Evolutionary conservation across 2,797 vertebrate genomes (phyloP), one percentile per base, ranked within the genome.

Genomic region (Anguilla marmorata): DNA sequence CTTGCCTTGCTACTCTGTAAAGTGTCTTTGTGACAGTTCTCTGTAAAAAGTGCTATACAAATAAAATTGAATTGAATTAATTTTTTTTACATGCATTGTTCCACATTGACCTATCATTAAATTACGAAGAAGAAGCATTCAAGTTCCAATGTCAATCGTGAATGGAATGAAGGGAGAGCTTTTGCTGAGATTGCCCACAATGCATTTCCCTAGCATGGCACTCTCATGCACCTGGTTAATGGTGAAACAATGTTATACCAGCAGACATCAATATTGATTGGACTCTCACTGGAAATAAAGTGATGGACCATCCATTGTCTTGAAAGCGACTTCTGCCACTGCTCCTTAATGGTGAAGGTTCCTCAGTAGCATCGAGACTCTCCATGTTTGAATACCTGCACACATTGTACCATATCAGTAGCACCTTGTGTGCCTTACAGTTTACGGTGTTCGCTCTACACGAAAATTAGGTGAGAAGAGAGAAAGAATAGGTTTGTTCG

Each of bases 191-290:
- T 48, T 45, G 7, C 50, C 50, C 50, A 83, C 45, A 50, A 5
- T 52, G 24, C 83, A 33, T 27, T 84, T 7, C 24, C 21, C 7
- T 27, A n/a, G 52, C 27, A 7, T 16, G 1, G 9, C 4, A 24
- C 83, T 52, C n/a, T 58, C 80, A 45, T 19, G 1, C 7, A n/a
- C 79, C 24, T 24, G 21, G 19, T n/a, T n/a, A 84, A 56, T 6
- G 45, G 24, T 24, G n/a, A 54, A 52, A 21, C 24, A 2, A 11
- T 84, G 54, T 84, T 6, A 58, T 52, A 84, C 2, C 50, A 30
- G 2, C 1, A n/a, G 83, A 84, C 52, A 84, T 84, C 83, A 84
- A 56, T 84, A 33, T 84, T 11, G 50, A 84, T 56, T 56, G 27
- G 52, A n/a, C 21, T 1, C 33, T 84, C 50, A 12, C 27, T 30